Evolutionary conservation across 2,888 invertebrate species (phyloP).

Genomic region (Perizoma affinitatum): DNA sequence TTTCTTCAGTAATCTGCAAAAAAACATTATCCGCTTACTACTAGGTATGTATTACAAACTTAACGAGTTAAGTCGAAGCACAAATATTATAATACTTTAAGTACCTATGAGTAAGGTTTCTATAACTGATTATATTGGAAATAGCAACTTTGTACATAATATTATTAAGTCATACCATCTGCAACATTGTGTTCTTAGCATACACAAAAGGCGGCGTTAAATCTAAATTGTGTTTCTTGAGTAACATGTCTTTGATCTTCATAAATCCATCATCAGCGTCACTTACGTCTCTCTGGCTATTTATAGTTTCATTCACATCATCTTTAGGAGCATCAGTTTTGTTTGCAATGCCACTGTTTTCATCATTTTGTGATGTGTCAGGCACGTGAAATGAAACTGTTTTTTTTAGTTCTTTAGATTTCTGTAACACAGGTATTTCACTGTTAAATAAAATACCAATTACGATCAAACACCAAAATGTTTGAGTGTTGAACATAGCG

Average conservation of each 20-base stretch:
- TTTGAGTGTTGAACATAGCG: too few relatives aligned
- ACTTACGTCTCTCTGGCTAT: slow-evolving; percentile 52
- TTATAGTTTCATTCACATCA: slow-evolving; percentile 45
- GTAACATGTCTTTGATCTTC: slow-evolving; percentile 62
- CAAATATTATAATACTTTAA: too few relatives aligned
- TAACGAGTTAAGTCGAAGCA: too few relatives aligned
- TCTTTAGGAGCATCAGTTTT: slow-evolving; percentile 31
- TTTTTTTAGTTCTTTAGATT: slow-evolving; percentile 45
- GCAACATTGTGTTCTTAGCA: slow-evolving; percentile 51
- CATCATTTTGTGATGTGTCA: slow-evolving; percentile 8
- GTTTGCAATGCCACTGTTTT: slow-evolving; percentile 10
- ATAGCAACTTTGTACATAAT: too few relatives aligned
- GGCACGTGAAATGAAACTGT: slow-evolving; percentile 51
- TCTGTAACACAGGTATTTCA: slow-evolving; percentile 4
- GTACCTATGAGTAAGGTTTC: too few relatives aligned
- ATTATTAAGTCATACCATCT: slow-evolving; percentile 11
- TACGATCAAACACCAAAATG: too few relatives aligned
- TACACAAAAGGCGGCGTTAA: slow-evolving; percentile 71
- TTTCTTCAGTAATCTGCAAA: slow-evolving; percentile 54
- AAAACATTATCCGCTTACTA: background rate
- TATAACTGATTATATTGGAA: too few relatives aligned
- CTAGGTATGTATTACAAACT: too few relatives aligned
- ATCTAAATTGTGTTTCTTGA: slow-evolving; percentile 68
- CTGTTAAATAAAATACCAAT: too few relatives aligned
- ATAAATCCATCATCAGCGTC: slow-evolving; percentile 52